Percentiles rank a stretch among this genome's conserved stretches.
phyloP scores from a whole-genome alignment of 2,113 vertebrate species.

The Malaclemys terrapin region DNA sequence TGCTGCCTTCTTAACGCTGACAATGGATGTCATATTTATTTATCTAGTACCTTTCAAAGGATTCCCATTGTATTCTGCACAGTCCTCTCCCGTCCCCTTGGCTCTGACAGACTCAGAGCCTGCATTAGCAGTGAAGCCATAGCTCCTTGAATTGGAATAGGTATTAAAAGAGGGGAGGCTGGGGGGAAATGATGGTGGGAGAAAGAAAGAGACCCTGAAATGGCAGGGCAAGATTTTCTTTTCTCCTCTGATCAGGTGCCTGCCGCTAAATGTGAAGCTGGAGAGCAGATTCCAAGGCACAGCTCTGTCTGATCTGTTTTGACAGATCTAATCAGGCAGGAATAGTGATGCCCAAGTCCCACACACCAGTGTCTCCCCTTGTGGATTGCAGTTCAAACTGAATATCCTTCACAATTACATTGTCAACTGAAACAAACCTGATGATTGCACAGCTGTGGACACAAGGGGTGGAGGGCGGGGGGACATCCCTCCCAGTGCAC shows the following conservation, averaged over 20 bases:
- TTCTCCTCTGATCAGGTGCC: slow-evolving; percentile 2
- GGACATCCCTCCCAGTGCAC: background rate
- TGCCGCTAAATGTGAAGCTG: slow-evolving; percentile 18
- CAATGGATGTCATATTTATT: slow-evolving; percentile 52
- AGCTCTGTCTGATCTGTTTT: slow-evolving; percentile 43
- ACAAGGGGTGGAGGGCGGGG: background rate
- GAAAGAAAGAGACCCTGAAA: background rate
- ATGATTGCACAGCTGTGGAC: background rate
- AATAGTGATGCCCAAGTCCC: background rate
- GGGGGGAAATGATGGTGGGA: background rate
- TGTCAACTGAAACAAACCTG: background rate
- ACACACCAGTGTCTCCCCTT: background rate
- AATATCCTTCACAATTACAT: slow-evolving; percentile 17
- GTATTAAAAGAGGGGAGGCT: background rate
- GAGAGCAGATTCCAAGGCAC: slow-evolving; percentile 1
- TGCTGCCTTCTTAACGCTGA: slow-evolving; percentile 19
- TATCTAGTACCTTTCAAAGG: slow-evolving; percentile 39
- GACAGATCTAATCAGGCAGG: slow-evolving; percentile 61
- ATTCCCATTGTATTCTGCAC: slow-evolving; percentile 8
- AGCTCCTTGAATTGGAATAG: slow-evolving; percentile 55
- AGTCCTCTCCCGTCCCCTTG: background rate
- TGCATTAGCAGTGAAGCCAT: slow-evolving; percentile 35
- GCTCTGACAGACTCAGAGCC: background rate
- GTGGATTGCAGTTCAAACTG: slow-evolving; percentile 11
- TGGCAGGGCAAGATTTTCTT: background rate